These are phyloP conservation scores for Chirona hameri DNA, from an alignment of 2,888 invertebrate species.

Conservation along the genomic window DNA sequence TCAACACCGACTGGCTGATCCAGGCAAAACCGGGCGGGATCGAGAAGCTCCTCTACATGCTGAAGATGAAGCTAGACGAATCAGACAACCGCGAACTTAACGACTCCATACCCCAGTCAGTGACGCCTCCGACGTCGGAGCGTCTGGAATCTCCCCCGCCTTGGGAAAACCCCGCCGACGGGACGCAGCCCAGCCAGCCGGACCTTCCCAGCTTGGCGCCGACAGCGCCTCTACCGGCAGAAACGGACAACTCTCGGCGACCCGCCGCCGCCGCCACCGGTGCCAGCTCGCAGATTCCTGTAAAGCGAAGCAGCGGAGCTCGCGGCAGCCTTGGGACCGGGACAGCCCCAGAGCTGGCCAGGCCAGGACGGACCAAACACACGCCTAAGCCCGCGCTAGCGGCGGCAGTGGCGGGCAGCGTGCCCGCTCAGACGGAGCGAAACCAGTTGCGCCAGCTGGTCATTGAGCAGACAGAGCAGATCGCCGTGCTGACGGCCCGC, in stretches of 20 bases:
- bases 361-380: background rate
- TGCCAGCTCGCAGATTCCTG: background rate
- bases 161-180: background rate
- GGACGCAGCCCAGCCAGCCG: background rate
- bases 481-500: background rate
- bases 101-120: background rate
- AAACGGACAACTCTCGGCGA: background rate
- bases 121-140: background rate
- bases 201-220: background rate
- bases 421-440: background rate
- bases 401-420: background rate
- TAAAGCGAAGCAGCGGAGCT: background rate
- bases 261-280: background rate
- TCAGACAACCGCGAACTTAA: background rate
- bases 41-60: conserved; percentile 59
- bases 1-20: conserved; percentile 38
- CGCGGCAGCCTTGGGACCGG: background rate
- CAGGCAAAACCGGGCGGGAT: conserved; percentile 41
- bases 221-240: background rate
- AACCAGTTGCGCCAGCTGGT: background rate
- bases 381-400: background rate
- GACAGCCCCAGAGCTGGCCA: background rate
- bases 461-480: background rate
- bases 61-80: conserved; percentile 30
- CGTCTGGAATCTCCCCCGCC: background rate